A percentile compares a stretch with the other conserved stretches of the same genome.
These are phyloP conservation scores for Hartigia nigra DNA, from an alignment of 2,888 invertebrate genomes.

Conservation along the genomic window DNA sequence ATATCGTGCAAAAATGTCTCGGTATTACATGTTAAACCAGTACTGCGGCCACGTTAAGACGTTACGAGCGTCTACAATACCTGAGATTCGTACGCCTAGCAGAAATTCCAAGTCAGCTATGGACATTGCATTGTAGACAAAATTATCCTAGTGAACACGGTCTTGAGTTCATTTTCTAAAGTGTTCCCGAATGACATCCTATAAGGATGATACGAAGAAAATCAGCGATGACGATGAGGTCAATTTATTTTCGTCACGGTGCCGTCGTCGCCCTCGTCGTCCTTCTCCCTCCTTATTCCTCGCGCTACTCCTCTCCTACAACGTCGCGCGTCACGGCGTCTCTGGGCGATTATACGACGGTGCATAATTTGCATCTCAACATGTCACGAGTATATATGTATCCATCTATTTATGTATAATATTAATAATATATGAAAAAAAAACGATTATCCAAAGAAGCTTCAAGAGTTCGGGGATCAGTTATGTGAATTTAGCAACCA, in stretches of 20 bases:
- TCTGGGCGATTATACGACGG: constrained; percentile 11
- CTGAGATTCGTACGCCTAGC: not conserved
- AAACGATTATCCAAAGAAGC: not conserved
- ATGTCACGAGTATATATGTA: not conserved
- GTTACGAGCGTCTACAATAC: not conserved
- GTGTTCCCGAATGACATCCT: not conserved
- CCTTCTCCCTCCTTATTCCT: constrained; percentile 1
- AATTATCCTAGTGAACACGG: not conserved
- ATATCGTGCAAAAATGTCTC: not conserved
- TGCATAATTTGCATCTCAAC: not conserved
- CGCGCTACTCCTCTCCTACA: constrained; percentile 1
- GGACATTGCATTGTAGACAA: not conserved
- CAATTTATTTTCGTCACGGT: not conserved
- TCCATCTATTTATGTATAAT: not conserved
- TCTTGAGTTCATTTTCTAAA: not conserved
- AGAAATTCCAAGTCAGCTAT: not conserved
- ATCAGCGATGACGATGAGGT: not conserved
- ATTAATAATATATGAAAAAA: not conserved
- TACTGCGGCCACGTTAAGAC: not conserved
- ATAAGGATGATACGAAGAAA: not conserved
- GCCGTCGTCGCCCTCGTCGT: not conserved
- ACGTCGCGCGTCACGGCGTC: constrained; percentile 14
- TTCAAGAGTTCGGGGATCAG: not conserved
- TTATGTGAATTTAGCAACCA: not conserved
- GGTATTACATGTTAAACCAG: not conserved